Percentiles rank a stretch among this genome's conserved stretches.
Evolutionary conservation across 2,113 vertebrate species (phyloP).

Genomic region (Paraplagusia blochii): DNA sequence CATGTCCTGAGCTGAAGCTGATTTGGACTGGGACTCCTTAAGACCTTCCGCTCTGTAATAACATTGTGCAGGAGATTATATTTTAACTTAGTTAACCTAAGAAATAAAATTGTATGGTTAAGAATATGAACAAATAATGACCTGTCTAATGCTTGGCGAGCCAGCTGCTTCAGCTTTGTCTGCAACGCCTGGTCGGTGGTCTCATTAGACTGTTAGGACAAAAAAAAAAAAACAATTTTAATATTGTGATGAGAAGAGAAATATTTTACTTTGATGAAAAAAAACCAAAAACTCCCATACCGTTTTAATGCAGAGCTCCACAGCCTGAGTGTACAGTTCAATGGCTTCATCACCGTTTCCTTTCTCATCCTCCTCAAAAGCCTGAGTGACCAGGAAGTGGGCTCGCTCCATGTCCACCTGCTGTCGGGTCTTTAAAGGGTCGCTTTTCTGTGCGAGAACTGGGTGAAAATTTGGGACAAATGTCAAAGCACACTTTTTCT

Average conservation of each 20-base stretch:
- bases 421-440: conserved; percentile 91
- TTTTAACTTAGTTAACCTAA: too few species aligned
- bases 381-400: conserved; percentile 95
- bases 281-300: conserved; percentile 68
- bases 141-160: conserved; percentile 95
- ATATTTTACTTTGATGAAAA: neutral
- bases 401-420: conserved; percentile 94
- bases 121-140: too few species aligned
- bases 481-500: neutral
- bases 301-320: conserved; percentile 94
- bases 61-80: neutral
- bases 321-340: conserved; percentile 93
- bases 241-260: neutral
- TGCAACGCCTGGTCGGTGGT: conserved; percentile 88
- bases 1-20: conserved; percentile 74
- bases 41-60: conserved; percentile 90
- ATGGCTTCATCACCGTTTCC: conserved; percentile 90
- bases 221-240: neutral
- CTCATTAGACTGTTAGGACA: conserved; percentile 82
- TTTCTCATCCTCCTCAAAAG: conserved; percentile 96
- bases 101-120: too few species aligned
- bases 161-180: conserved; percentile 93
- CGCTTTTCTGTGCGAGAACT: conserved; percentile 88
- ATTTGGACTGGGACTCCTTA: conserved; percentile 84
- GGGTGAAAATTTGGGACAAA: conserved; percentile 21